phyloP scores from a whole-genome alignment of 2,888 invertebrate species.

The Polydrusus tereticollis region DNA sequence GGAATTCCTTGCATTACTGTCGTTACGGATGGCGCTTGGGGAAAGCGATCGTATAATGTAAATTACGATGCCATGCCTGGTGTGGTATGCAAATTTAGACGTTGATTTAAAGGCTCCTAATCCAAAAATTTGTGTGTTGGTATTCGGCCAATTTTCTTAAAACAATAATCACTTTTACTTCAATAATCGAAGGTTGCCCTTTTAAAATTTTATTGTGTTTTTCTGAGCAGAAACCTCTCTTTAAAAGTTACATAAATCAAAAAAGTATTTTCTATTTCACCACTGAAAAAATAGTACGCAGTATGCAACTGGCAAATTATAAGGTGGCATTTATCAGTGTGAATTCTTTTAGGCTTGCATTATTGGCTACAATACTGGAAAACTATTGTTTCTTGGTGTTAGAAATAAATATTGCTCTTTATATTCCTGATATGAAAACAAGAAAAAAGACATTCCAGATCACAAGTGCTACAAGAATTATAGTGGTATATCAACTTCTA shows the following conservation, averaged over 20 bases:
- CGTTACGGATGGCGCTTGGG: not conserved
- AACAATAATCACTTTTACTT: too few relatives aligned
- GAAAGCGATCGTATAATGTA: not conserved
- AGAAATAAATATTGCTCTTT: conserved; percentile 58
- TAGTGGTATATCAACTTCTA: conserved; percentile 57
- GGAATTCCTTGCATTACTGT: not conserved
- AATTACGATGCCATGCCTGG: not conserved
- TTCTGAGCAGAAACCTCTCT: too few relatives aligned
- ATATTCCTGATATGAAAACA: conserved; percentile 54
- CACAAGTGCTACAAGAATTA: conserved; percentile 61
- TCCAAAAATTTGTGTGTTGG: too few relatives aligned
- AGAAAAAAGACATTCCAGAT: conserved; percentile 35
- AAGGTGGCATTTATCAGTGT: too few relatives aligned
- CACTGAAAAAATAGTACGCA: too few relatives aligned
- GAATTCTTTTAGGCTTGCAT: conserved; percentile 32
- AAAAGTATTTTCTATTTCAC: too few relatives aligned
- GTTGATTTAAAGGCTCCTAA: too few relatives aligned
- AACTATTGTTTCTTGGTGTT: conserved; percentile 57
- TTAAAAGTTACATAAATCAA: too few relatives aligned
- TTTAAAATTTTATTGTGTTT: too few relatives aligned
- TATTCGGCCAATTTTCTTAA: too few relatives aligned
- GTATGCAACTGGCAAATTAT: too few relatives aligned
- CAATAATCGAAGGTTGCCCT: too few relatives aligned
- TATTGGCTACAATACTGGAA: conserved; percentile 51
- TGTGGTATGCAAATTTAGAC: not conserved